phyloP scores from a whole-genome alignment of 2,797 vertebrate genomes.

The Microcaecilia unicolor region DNA sequence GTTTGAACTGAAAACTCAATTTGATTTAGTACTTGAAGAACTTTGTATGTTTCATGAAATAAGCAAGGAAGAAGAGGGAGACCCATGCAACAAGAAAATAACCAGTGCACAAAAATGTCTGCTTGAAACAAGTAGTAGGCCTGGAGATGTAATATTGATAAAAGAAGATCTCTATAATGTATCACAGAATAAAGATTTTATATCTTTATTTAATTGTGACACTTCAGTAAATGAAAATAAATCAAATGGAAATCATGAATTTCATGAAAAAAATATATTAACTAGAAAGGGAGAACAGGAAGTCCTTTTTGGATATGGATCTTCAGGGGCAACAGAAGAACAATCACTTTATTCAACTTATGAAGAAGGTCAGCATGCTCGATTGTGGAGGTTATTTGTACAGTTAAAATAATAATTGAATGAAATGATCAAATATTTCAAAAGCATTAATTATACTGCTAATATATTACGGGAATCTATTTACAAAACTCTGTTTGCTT shows the following conservation, averaged over 20 bases:
- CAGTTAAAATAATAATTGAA: too few relatives aligned
- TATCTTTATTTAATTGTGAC: conserved; percentile 15
- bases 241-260: conserved; percentile 16
- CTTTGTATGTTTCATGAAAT: conserved; percentile 68
- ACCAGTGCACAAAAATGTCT: conserved; percentile 6
- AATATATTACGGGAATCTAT: too few relatives aligned
- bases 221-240: conserved; percentile 5
- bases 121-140: conserved; percentile 9
- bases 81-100: conserved; percentile 27
- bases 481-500: too few relatives aligned
- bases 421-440: too few relatives aligned
- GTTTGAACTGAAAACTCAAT: conserved; percentile 67
- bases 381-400: conserved; percentile 4
- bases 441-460: too few relatives aligned
- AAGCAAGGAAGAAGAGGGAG: conserved; percentile 43
- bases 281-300: conserved; percentile 44
- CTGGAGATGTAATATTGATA: conserved; percentile 3
- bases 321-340: conserved; percentile 27
- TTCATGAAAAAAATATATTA: conserved; percentile 23
- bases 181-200: conserved; percentile 5
- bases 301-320: conserved; percentile 23
- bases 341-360: conserved; percentile 13
- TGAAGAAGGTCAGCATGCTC: conserved; percentile 34
- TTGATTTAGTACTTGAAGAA: conserved; percentile 72
- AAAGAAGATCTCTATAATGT: conserved; percentile 17